Evolutionary conservation across 2,888 invertebrate genomes (phyloP), one percentile per base, ranked within the genome.

Genomic region (Sthenelais limicola): DNA sequence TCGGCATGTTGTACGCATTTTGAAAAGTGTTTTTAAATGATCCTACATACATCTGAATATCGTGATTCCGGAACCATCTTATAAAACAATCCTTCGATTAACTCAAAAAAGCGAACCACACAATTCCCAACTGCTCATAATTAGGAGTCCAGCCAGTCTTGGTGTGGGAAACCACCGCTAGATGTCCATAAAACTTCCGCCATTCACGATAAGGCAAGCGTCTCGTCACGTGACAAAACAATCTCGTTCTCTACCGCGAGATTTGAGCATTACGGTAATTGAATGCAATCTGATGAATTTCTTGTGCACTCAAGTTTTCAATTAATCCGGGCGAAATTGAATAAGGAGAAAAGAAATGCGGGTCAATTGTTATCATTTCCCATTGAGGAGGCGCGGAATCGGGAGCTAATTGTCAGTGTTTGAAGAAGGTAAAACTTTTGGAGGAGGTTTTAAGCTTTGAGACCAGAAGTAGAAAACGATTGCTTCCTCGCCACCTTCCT

Each of bases 321-420:
- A 62, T 62, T 62, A 62, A 62, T 62, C 62, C 62, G 28, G 38
- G 35, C 62, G 62, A 62, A 62, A 62, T 62, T 62, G 62, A 62
- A 62, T 62, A 62, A 62, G 35, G 62, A 35, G 18, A 62, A 26
- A 62, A 62, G 62, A 62, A 62, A 62, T 38, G 62, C 62, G 62
- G 62, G 62, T 62, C 62, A 62, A 62, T 62, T 62, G 62, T 62
- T 62, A 38, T 62, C 38, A 62, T 62, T 62, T 62, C 38, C 62
- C 62, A 62, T 62, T 62, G 62, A 62, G 43, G 35, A 38, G 38
- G 18, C 56, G 56, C 18, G 21, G 56, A 56, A 56, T 56, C 56
- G 32, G 32, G n/a, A 56, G 32, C 32, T 56, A 56, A 56, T 56
- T 56, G 56, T 56, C 32, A 33, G 18, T 56, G 56, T 56, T 56